Base-by-base conservation (phyloP, 2,113 vertebrate species). In the Acanthochromis polyacanthus region DNA sequence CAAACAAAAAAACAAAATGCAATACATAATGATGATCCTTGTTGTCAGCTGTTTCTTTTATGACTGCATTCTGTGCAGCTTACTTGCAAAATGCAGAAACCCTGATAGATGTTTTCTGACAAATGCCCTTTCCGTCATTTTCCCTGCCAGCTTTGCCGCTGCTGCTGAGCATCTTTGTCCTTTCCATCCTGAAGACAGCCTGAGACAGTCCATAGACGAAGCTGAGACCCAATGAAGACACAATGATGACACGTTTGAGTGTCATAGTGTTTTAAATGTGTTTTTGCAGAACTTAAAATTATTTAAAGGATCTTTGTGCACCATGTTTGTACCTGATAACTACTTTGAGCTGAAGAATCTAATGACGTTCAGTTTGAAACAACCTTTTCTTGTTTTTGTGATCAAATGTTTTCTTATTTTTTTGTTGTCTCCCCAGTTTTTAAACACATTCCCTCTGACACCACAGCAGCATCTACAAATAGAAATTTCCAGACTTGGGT, bases 131-230 rank as follows among this genome's bases (percentile, higher is more conserved):
- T 12, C 4, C 23, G 46, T 65, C 15, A 73, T 19, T 50, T 51
- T 16, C 30, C 28, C 32, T 7, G 7, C 28, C 80, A 92, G 91
- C 52, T 45, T 17, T 65, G 55, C 22, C 80, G 28, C 22, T 78
- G 46, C 71, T 87, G 71, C 65, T 86, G 59, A 75, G 82, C 19
- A 16, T 70, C 58, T 48, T 92, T 67, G 9, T 30, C 0, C 25
- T 72, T 43, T 10, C n/a, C 1, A 0, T 48, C 50, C 2, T 75
- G 65, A 64, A 64, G n/a, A 59, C 16, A 5, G 74, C 32, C 59
- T 84, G 50, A 86, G 40, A 32, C 11, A 20, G 53, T 11, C 36
- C 38, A 3, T 17, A 20, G 5, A n/a, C 8, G 32, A 62, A 25
- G 40, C 3, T 9, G 16, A 10, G 3, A 11, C 46, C 46, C 52